Percentiles rank a stretch among this genome's conserved stretches.
phyloP scores from a whole-genome alignment of 2,113 vertebrate genomes.

The Trinectes maculatus region DNA sequence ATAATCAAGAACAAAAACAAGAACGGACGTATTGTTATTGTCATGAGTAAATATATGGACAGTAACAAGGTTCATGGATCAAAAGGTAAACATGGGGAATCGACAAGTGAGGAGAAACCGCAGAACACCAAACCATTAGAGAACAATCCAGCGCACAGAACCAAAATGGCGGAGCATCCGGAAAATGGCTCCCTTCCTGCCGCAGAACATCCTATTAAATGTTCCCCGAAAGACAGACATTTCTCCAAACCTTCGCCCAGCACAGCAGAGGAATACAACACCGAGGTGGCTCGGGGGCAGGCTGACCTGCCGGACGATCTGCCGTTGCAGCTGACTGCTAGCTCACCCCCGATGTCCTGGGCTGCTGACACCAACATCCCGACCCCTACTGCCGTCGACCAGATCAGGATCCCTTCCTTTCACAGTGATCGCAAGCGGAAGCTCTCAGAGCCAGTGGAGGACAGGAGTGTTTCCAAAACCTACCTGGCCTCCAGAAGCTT shows the following conservation, averaged over 20 bases:
- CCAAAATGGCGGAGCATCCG: conserved; percentile 60
- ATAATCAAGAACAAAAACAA: conserved; percentile 99
- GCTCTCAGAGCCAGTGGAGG: conserved; percentile 84
- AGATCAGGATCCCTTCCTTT: conserved; percentile 81
- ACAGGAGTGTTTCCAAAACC: conserved; percentile 85
- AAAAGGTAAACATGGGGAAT: conserved; percentile 90
- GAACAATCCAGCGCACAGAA: conserved; percentile 61
- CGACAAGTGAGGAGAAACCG: conserved; percentile 54
- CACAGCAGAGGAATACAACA: conserved; percentile 79
- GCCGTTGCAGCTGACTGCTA: conserved; percentile 89
- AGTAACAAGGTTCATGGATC: conserved; percentile 88
- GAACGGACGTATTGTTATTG: conserved; percentile 96
- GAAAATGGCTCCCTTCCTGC: conserved; percentile 69
- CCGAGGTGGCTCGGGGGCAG: conserved; percentile 74
- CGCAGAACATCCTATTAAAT: conserved; percentile 72
- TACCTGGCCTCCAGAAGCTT: conserved; percentile 87
- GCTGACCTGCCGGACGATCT: conserved; percentile 80
- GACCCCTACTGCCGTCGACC: conserved; percentile 53
- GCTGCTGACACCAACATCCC: conserved; percentile 64
- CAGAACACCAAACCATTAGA: conserved; percentile 61
- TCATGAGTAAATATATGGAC: conserved; percentile 99
- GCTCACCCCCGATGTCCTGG: conserved; percentile 83
- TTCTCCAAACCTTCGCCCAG: conserved; percentile 84
- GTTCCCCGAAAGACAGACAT: conserved; percentile 78
- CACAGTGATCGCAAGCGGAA: conserved; percentile 86